Evolutionary conservation across 2,113 vertebrate species (phyloP), one percentile per base, ranked within the genome.

Genomic region (Pyxicephalus adspersus): DNA sequence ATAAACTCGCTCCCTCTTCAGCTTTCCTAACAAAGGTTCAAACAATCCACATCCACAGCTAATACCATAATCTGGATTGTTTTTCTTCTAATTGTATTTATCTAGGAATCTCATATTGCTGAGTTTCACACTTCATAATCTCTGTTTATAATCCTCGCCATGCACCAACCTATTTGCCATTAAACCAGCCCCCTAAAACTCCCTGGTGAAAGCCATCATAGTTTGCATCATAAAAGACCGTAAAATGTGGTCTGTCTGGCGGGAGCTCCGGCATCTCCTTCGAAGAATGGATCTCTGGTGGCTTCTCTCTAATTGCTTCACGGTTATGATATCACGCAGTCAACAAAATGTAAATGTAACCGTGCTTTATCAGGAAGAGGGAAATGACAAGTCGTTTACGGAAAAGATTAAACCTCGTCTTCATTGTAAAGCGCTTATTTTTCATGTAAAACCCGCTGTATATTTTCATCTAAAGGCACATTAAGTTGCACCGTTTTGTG

Each of bases 281-380:
- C 74, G 65, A 73, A 54, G 79, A 74, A 81, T 74, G 60, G 60
- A 57, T 74, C 79, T 81, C 79, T 65, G 25, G 79, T 74, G 70
- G 50, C 29, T 74, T 64, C 20, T 65, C 57, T 29, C 31, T 81
- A 74, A 81, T 81, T 81, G 79, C 79, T 81, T 74, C 70, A 81
- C 63, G 79, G 71, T 81, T 81, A 74, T 74, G 79, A 74, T 81
- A 81, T 74, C 58, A 74, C 34, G 61, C 28, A 55, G 79, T 81
- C 79, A 81, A 81, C 68, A 81, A 74, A 74, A 81, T 81, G 79
- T 81, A 81, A 81, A 74, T 81, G 34, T 65, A 73, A 74, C 70
- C 57, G 70, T 57, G 68, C 50, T 81, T 74, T 74, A 81, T 74
- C 79, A 81, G 79, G 52, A 55, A 54, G 51, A 72, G 60, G 79